Percentiles rank a stretch among this genome's conserved stretches.
Evolutionary conservation across 2,113 vertebrate species (phyloP).

Genomic region (Rhinoderma darwinii): DNA sequence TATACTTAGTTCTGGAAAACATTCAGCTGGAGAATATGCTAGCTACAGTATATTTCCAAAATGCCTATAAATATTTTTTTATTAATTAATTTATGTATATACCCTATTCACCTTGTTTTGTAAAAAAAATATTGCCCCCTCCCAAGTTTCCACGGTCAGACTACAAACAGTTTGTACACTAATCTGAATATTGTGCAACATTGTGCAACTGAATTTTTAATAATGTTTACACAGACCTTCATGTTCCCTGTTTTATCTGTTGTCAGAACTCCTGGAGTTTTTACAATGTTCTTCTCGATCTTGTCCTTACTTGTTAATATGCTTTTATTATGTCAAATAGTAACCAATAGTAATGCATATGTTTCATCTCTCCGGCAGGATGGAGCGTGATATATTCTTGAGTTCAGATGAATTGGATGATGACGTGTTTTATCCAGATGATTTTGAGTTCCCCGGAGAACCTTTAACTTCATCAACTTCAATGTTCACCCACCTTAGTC

Average conservation of each 20-base stretch:
- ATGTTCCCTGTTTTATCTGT: neutral
- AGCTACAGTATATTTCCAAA: no score
- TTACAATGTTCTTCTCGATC: neutral
- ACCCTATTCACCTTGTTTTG: neutral
- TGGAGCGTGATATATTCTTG: slow-evolving; percentile 75
- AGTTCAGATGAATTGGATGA: slow-evolving; percentile 78
- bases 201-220: slow-evolving; percentile 1
- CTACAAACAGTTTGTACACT: neutral
- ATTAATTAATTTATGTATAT: no score
- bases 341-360: neutral
- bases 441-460: slow-evolving; percentile 75
- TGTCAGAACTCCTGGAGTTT: neutral
- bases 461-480: slow-evolving; percentile 74
- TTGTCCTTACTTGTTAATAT: neutral
- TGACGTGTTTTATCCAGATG: slow-evolving; percentile 81
- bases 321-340: neutral
- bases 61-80: no score
- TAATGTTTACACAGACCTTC: neutral
- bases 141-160: neutral
- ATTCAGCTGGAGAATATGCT: no score
- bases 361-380: slow-evolving; percentile 53
- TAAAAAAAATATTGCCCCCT: neutral
- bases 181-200: neutral
- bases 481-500: slow-evolving; percentile 78
- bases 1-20: no score